A percentile compares a stretch with the other conserved stretches of the same genome.
These are phyloP conservation scores for Neuroterus valhalla DNA, from an alignment of 1,140 invertebrate genomes.

Conservation along the genomic window DNA sequence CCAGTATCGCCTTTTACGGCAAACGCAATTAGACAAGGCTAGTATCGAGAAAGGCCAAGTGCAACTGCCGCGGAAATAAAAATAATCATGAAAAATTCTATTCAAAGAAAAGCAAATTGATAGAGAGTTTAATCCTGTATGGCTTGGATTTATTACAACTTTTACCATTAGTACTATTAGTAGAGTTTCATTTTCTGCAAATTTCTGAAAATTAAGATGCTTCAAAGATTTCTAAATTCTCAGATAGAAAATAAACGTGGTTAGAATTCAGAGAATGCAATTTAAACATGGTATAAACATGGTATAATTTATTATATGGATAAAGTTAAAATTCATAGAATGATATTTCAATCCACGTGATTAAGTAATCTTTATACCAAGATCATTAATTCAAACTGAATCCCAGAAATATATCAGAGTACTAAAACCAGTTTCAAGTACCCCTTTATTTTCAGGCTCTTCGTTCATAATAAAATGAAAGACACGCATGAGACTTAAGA, in stretches of 20 bases:
- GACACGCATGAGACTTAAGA: constrained; percentile 31
- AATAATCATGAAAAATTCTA: constrained; percentile 1
- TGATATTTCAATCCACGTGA: no score
- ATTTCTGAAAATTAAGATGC: constrained; percentile 4
- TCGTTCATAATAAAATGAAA: background rate
- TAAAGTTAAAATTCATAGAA: no score
- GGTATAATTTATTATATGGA: no score
- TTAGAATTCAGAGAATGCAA: background rate
- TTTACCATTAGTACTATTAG: background rate
- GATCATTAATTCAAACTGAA: no score
- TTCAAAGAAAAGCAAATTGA: background rate
- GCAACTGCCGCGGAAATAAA: constrained; percentile 3
- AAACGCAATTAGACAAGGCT: constrained; percentile 21
- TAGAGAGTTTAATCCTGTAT: background rate
- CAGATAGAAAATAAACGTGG: background rate
- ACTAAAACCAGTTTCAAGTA: no score
- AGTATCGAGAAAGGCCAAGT: constrained; percentile 23
- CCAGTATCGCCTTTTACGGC: constrained; percentile 1
- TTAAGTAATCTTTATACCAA: no score
- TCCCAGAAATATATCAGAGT: no score
- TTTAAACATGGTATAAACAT: background rate
- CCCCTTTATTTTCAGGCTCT: no score
- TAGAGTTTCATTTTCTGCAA: background rate
- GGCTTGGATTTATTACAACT: constrained; percentile 13
- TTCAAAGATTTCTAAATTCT: constrained; percentile 7